phyloP scores from a whole-genome alignment of 1,140 invertebrate species.

The Gonioctena quinquepunctata region DNA sequence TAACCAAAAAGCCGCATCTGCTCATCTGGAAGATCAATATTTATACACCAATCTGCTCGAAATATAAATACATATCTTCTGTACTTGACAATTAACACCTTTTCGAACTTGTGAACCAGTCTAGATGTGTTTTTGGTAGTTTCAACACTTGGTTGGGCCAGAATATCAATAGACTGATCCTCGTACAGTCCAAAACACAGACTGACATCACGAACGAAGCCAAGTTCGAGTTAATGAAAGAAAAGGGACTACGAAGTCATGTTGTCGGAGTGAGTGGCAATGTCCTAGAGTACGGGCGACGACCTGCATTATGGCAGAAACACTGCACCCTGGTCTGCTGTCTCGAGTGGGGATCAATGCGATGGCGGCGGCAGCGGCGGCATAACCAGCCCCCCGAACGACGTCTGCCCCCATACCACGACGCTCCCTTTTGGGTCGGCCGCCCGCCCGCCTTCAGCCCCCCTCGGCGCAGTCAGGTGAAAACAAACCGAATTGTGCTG shows the following conservation, averaged over 20 bases:
- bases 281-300: conserved; percentile 7
- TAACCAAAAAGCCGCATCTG: no score
- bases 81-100: no score
- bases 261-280: conserved; percentile 2
- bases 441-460: background rate
- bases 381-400: background rate
- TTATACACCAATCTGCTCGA: no score
- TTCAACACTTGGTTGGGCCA: no score
- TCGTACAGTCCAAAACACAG: background rate
- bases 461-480: background rate
- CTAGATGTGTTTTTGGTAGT: no score
- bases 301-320: conserved; percentile 11
- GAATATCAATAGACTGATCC: background rate
- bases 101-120: no score
- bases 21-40: no score
- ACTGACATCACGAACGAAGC: background rate
- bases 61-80: no score
- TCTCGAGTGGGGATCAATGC: conserved; percentile 15
- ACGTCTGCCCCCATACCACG: background rate
- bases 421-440: background rate
- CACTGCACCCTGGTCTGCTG: background rate
- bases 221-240: background rate
- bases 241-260: background rate
- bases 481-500: background rate
- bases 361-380: background rate